Conservation (phyloP, 1,140 invertebrate genomes). For the Lepidotrigona ventralis region DNA sequence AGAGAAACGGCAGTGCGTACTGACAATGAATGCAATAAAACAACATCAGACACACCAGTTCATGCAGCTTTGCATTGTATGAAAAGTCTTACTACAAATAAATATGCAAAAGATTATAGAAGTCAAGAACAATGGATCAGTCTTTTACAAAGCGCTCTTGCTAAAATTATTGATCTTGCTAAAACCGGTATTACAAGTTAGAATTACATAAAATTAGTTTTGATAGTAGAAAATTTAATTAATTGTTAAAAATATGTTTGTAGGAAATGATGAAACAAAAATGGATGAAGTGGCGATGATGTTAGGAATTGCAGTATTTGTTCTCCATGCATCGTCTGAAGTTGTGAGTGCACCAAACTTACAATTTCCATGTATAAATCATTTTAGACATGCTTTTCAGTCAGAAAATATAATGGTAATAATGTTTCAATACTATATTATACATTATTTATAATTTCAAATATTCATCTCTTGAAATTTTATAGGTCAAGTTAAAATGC, state of each 20-base stretch:
- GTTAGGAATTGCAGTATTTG: constrained; percentile 92
- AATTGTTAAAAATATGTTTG: constrained; percentile 37
- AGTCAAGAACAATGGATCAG: constrained; percentile 86
- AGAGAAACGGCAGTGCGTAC: constrained; percentile 87
- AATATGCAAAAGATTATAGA: constrained; percentile 83
- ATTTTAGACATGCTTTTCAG: constrained; percentile 93
- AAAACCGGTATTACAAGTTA: constrained; percentile 84
- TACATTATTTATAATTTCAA: constrained; percentile 20
- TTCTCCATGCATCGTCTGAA: constrained; percentile 88
- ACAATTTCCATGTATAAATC: constrained; percentile 95
- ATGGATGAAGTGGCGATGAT: constrained; percentile 93
- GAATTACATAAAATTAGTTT: background rate
- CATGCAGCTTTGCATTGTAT: constrained; percentile 87
- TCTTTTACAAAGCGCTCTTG: constrained; percentile 92
- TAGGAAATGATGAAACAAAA: constrained; percentile 87
- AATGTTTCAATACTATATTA: constrained; percentile 7
- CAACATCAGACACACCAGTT: constrained; percentile 82
- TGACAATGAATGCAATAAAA: constrained; percentile 81
- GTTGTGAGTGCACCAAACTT: constrained; percentile 89
- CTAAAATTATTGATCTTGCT: constrained; percentile 92
- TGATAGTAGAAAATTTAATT: background rate
- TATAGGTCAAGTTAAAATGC: constrained; percentile 88
- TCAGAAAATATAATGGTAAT: constrained; percentile 86
- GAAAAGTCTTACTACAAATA: constrained; percentile 84
- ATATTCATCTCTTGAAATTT: constrained; percentile 44